Base-by-base conservation (phyloP, 2,113 vertebrate species). In the Picathartes gymnocephalus region DNA sequence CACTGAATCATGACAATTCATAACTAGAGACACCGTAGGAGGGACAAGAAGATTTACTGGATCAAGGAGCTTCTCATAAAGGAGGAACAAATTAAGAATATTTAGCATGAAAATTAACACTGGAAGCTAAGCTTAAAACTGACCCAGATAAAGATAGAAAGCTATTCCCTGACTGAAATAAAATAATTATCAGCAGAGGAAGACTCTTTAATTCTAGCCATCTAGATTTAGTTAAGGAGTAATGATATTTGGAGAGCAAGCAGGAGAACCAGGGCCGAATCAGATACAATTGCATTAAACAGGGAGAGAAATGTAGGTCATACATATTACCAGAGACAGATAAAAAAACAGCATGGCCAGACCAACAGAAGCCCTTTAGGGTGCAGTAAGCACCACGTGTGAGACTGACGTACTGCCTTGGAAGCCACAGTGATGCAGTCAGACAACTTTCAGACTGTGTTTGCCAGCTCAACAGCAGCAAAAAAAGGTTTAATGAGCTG, bases 51-150 rank as follows among this genome's bases (percentile, higher is more conserved):
- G 68, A 96, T 94, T 89, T 94, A 92, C 69, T 76, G 85, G 84
- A 94, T 92, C 76, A 90, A 40, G 93, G 56, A 90, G 40, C 33
- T 92, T 57, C 66, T 95, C 88, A 94, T 62, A 90, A 92, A 84
- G 71, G 92, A 86, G 70, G 85, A 95, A 91, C 58, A 95, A 95
- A 96, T 90, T 94, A 95, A 82, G 86, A 93, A 84, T 92, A 93
- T 93, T 96, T 95, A 97, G 60, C 86, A 79, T 40, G 45, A 88
- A 79, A 94, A 93, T 77, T 87, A 95, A 73, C 66, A 61, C 44
- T 81, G 39, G 56, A 85, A 97, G 92, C 92, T 93, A 64, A 93
- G 92, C 83, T 95, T 96, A 93, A 93, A 90, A 81, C 40, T 87
- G 95, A 91, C 87, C 95, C 85, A 94, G 50, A 86, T 92, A 88